Evolutionary conservation across 2,888 invertebrate genomes (phyloP), one percentile per base, ranked within the genome.

Genomic region (Acanthococcus lagerstroemiae): DNA sequence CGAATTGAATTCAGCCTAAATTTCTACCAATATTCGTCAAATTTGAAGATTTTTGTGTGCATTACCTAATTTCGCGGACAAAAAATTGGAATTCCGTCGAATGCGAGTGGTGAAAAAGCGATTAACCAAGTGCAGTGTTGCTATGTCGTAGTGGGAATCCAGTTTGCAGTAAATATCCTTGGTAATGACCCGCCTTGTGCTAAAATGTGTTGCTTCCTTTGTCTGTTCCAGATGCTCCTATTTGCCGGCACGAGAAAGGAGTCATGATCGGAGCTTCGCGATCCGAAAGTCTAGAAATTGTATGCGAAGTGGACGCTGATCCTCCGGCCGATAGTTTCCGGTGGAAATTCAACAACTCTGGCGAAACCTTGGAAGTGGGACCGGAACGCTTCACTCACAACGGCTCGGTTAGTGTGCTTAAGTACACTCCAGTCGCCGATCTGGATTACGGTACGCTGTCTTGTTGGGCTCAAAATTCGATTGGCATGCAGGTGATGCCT

Each of bases 271-370:
- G 93, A 19, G 93, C 92, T 69, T 91, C 91, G 69, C 82, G 90
- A 66, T 88, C 88, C 70, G 93, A 93, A 79, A 85, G 86, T 66
- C 84, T 91, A 71, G 86, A 90, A 76, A 88, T 93, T 72, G 82
- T 85, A 68, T 94, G 93, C 78, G 89, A 88, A 78, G 88, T 93
- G 73, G 92, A 93, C 77, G 89, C 93, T 12, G 91, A 93, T 80
- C 93, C 93, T 25, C 90, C 90, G 58, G 91, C 90, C 66, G 87
- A 88, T 72, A 85, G 84, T 74, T 94, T 93, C 80, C 86, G 88
- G 72, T 93, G 93, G 93, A 91, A 92, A 80, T 92, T 93, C 80
- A 93, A 93, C 81, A 91, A 91, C 79, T 90, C 90, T 12, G 91
- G 92, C 3, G 91, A 91, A 78, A 90, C 89, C 56, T 78, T 89